phyloP scores from a whole-genome alignment of 2,113 vertebrate species.

The Ginglymostoma cirratum region DNA sequence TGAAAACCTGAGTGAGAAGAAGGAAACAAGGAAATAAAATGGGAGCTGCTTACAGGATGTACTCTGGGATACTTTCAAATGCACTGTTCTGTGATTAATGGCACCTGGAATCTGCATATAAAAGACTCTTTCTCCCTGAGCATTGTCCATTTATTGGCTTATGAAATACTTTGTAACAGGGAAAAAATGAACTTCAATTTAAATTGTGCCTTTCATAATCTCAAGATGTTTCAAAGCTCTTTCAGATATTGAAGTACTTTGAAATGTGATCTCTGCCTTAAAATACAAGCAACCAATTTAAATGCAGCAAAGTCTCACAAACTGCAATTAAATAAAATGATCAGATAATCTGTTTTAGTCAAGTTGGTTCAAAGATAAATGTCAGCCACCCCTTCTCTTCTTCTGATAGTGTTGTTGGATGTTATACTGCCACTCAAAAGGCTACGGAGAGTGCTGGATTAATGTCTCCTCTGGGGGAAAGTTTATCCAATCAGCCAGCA shows the following conservation, averaged over 20 bases:
- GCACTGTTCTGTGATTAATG: neutral
- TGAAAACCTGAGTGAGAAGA: neutral
- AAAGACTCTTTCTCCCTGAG: neutral
- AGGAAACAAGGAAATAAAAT: neutral
- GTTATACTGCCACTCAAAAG: neutral
- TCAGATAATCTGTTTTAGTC: neutral
- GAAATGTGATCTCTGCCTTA: neutral
- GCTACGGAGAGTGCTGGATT: neutral
- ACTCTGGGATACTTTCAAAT: neutral
- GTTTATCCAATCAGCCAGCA: neutral
- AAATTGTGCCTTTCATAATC: neutral
- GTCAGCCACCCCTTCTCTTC: neutral
- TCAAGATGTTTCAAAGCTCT: neutral
- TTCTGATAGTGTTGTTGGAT: neutral
- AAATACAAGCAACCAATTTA: neutral
- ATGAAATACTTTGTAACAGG: neutral
- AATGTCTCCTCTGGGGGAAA: neutral
- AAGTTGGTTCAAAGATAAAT: neutral
- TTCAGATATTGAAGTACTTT: neutral
- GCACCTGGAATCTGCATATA: no score
- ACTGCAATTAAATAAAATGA: neutral
- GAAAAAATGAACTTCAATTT: neutral
- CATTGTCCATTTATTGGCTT: neutral
- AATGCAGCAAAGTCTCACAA: neutral
- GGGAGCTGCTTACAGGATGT: neutral